Percentiles rank a stretch among this genome's conserved stretches.
These are phyloP conservation scores for Athalia cordata DNA, from an alignment of 2,888 invertebrate genomes.

Conservation along the genomic window DNA sequence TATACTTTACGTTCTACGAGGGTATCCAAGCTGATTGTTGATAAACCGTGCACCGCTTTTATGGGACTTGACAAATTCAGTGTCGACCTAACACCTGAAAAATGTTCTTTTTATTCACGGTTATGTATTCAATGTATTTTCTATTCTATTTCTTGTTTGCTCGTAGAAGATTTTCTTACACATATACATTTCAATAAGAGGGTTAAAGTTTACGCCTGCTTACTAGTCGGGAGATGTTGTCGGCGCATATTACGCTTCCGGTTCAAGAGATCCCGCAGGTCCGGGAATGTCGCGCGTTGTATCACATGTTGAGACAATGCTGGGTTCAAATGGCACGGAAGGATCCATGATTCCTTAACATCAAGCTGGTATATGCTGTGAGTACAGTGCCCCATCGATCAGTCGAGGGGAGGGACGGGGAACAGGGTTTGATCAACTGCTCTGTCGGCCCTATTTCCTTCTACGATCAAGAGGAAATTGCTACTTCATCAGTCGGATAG, in stretches of 20 bases:
- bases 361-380: constrained; percentile 20
- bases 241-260: constrained; percentile 20
- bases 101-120: too few species aligned
- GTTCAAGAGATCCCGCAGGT: constrained; percentile 1
- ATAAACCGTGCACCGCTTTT: constrained; percentile 27
- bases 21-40: constrained; percentile 33
- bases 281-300: not conserved
- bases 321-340: constrained; percentile 44
- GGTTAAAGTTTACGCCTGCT: constrained; percentile 5
- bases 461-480: constrained; percentile 70
- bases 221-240: constrained; percentile 27
- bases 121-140: too few species aligned
- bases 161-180: too few species aligned
- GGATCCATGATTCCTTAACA: constrained; percentile 43
- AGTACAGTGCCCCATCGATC: constrained; percentile 60
- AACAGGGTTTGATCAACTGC: constrained; percentile 64
- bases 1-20: constrained; percentile 36
- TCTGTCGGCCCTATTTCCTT: constrained; percentile 69
- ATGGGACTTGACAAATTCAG: constrained; percentile 32
- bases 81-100: not conserved
- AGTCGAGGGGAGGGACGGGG: constrained; percentile 52
- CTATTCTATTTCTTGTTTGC: too few species aligned
- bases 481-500: constrained; percentile 69
- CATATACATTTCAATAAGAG: too few species aligned
- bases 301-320: constrained; percentile 33